Conservation (phyloP, 2,113 vertebrate genomes). For the Paralichthys olivaceus region DNA sequence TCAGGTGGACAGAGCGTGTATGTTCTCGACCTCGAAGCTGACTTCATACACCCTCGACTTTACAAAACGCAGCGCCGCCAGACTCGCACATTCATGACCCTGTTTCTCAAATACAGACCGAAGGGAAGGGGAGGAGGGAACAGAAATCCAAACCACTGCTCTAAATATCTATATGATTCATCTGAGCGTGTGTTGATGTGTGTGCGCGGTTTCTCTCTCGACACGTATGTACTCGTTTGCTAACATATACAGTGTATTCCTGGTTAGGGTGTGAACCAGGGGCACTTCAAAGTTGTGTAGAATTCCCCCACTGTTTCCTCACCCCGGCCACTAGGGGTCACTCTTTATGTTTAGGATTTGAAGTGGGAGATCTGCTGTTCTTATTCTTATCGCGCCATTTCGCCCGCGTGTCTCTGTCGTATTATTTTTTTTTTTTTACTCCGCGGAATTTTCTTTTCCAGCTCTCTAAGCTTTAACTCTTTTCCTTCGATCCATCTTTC, state of each 20-base stretch:
- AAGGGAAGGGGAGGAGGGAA: slow-evolving; percentile 53
- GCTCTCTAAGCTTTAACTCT: slow-evolving; percentile 57
- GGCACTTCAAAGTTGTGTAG: slow-evolving; percentile 69
- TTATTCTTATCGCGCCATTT: slow-evolving; percentile 50
- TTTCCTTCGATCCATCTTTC: slow-evolving; percentile 59
- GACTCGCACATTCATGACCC: slow-evolving; percentile 30
- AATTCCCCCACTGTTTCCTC: slow-evolving; percentile 48
- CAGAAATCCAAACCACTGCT: slow-evolving; percentile 72
- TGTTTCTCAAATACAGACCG: slow-evolving; percentile 60
- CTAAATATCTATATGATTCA: slow-evolving; percentile 77
- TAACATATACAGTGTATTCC: slow-evolving; percentile 82
- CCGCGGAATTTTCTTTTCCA: slow-evolving; percentile 52
- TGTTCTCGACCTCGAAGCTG: slow-evolving; percentile 27
- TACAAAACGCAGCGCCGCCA: slow-evolving; percentile 36
- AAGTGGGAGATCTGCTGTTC: slow-evolving; percentile 66
- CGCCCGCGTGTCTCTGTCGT: slow-evolving; percentile 35
- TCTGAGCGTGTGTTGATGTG: slow-evolving; percentile 58
- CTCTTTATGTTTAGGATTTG: slow-evolving; percentile 68
- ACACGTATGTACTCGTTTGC: slow-evolving; percentile 75
- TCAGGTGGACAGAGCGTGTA: slow-evolving; percentile 23
- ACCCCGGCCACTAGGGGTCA: slow-evolving; percentile 64
- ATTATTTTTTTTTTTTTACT: slow-evolving; percentile 43
- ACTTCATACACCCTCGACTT: slow-evolving; percentile 42
- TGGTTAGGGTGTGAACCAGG: slow-evolving; percentile 79
- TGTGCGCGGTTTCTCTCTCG: slow-evolving; percentile 66